Evolutionary conservation across 1,140 invertebrate genomes (phyloP), one percentile per base, ranked within the genome.

Genomic region (Tetragnatha versicolor): DNA sequence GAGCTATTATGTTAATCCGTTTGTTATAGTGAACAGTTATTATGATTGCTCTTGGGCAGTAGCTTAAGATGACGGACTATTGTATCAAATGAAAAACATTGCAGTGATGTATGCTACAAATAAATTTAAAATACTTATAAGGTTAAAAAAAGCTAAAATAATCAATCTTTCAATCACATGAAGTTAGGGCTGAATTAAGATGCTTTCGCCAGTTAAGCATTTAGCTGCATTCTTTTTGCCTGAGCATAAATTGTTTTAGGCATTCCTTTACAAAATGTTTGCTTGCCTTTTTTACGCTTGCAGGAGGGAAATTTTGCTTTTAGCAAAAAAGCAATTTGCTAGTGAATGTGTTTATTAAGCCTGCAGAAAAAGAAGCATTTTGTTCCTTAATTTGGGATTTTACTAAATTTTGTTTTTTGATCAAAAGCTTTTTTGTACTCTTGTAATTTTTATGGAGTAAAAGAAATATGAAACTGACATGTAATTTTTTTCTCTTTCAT

Each of bases 401-500:
- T 27, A 65, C 20, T 27, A 22, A 63, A 39, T 65, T 61, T 60
- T 61, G 33, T 61, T 10, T 20, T 35, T 61, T 65, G 27, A 47
- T 47, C 12, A 17, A 20, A 9, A 42, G 37, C 37, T 42, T 65
- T 69, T 31, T 69, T 69, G 29, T 66, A 42, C 35, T 49, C n/a
- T 47, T 66, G 29, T 69, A 20, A 69, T 42, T 42, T 72, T 69
- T 55, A 53, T 35, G n/a, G n/a, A 39, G 70, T 61, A 47, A 61
- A 31, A 37, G n/a, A 53, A 27, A 25, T 14, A 73, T 70, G 33
- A 65, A 65, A 65, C 73, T 77, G 73, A 77, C 61, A 65, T 77
- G 45, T 77, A 65, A 65, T 66, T 77, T 76, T 47, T 73, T 65
- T 77, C 73, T 77, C 61, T 77, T 65, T 65, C 73, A 77, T 77